These are phyloP conservation scores for Anguilla megastoma DNA, from an alignment of 2,797 vertebrate species.

Conservation along the genomic window DNA sequence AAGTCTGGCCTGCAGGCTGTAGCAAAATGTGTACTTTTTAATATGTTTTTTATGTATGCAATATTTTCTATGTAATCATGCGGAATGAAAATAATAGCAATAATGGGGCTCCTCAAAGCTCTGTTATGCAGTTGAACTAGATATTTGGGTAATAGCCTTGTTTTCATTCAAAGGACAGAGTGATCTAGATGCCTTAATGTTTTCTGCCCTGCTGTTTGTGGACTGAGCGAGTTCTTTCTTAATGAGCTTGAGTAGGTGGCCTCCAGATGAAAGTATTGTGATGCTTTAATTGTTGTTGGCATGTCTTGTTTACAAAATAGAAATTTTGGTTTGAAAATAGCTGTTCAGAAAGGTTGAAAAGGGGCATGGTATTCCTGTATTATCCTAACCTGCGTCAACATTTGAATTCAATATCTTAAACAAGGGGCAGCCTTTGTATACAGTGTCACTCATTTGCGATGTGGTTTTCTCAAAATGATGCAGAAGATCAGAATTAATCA, in stretches of 20 bases:
- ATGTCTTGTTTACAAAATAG: conserved; percentile 69
- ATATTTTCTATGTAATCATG: conserved; percentile 23
- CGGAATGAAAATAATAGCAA: conserved; percentile 15
- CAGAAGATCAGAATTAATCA: conserved; percentile 6
- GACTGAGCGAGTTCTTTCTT: conserved; percentile 22
- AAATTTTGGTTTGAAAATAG: conserved; percentile 69
- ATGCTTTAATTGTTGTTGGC: conserved; percentile 56
- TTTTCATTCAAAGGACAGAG: conserved; percentile 20
- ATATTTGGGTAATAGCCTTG: conserved; percentile 17
- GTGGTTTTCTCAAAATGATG: background rate
- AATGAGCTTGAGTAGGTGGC: conserved; percentile 39
- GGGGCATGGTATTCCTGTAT: conserved; percentile 41
- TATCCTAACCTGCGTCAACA: background rate
- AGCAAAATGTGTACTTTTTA: background rate
- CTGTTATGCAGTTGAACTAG: conserved; percentile 6
- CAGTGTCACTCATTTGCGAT: background rate
- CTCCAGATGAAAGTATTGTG: conserved; percentile 64
- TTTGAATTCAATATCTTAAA: background rate
- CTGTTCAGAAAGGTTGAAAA: conserved; percentile 68
- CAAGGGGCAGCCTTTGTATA: background rate
- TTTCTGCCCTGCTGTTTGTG: conserved; percentile 30
- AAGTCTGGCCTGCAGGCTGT: conserved; percentile 17
- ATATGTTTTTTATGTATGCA: conserved; percentile 25
- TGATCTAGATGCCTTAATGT: conserved; percentile 11
- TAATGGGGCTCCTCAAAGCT: conserved; percentile 21